These are phyloP conservation scores for Menura novaehollandiae DNA, from an alignment of 2,113 vertebrate genomes.

Conservation along the genomic window DNA sequence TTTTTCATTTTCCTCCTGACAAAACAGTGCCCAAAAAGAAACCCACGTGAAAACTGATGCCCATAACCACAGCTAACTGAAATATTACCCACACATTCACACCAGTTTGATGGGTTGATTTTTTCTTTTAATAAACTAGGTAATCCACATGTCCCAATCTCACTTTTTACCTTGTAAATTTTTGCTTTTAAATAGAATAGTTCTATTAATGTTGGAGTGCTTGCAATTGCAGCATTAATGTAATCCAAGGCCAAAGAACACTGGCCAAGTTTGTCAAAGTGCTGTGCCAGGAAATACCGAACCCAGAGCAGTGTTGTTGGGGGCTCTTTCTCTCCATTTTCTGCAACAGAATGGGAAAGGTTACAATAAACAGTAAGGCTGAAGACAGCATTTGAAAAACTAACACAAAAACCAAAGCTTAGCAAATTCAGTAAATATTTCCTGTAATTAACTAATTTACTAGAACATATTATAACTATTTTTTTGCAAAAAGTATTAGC, in stretches of 20 bases:
- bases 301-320: conserved; percentile 80
- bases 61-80: background rate
- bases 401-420: background rate
- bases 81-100: background rate
- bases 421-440: background rate
- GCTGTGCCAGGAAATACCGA: conserved; percentile 79
- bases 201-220: conserved; percentile 81
- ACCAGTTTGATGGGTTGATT: background rate
- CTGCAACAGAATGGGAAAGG: conserved; percentile 66
- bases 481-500: background rate
- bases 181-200: conserved; percentile 82
- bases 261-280: conserved; percentile 81
- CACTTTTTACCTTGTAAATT: conserved; percentile 78
- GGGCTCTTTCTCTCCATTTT: conserved; percentile 76
- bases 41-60: background rate
- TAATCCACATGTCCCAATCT: background rate
- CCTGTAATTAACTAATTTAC: background rate
- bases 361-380: background rate
- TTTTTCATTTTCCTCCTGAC: background rate
- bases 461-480: background rate
- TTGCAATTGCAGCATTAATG: conserved; percentile 77
- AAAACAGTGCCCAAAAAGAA: background rate
- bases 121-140: background rate
- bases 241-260: conserved; percentile 79
- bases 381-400: background rate